Evolutionary conservation across 2,113 vertebrate species (phyloP).

Genomic region (Ploceus nigricollis): DNA sequence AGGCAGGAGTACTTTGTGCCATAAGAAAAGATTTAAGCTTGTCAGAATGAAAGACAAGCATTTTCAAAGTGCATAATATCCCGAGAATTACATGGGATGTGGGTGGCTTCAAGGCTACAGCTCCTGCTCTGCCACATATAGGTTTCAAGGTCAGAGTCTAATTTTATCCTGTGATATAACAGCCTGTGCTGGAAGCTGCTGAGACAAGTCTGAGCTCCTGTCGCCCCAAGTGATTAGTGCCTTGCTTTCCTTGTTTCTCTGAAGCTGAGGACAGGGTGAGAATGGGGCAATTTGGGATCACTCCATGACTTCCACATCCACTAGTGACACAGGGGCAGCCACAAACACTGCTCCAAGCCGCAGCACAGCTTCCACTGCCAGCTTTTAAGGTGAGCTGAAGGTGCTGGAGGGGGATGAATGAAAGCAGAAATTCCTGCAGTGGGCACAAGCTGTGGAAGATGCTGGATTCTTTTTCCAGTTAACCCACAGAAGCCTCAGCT

Average conservation of each 20-base stretch:
- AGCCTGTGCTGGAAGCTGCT: background rate
- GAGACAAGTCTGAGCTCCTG: background rate
- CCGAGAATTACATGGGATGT: background rate
- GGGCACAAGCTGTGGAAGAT: background rate
- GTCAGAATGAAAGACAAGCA: background rate
- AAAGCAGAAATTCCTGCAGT: background rate
- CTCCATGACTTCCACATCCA: fast-evolving
- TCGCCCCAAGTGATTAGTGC: background rate
- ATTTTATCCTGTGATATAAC: conserved; percentile 25
- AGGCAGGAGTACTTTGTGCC: background rate
- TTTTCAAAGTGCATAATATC: conserved; percentile 16
- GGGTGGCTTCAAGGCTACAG: conserved; percentile 28
- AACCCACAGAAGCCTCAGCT: background rate
- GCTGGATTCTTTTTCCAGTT: background rate
- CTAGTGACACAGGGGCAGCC: fast-evolving
- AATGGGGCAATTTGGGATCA: background rate
- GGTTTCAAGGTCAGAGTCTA: conserved; percentile 23
- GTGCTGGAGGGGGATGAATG: background rate
- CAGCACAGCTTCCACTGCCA: background rate
- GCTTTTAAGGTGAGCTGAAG: background rate
- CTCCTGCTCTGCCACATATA: background rate
- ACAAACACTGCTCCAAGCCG: background rate
- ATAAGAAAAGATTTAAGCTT: background rate
- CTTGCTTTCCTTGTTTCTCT: background rate
- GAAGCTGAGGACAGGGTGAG: background rate